Base-by-base conservation (phyloP, 1,140 invertebrate genomes). In the Penaeus japonicus region DNA sequence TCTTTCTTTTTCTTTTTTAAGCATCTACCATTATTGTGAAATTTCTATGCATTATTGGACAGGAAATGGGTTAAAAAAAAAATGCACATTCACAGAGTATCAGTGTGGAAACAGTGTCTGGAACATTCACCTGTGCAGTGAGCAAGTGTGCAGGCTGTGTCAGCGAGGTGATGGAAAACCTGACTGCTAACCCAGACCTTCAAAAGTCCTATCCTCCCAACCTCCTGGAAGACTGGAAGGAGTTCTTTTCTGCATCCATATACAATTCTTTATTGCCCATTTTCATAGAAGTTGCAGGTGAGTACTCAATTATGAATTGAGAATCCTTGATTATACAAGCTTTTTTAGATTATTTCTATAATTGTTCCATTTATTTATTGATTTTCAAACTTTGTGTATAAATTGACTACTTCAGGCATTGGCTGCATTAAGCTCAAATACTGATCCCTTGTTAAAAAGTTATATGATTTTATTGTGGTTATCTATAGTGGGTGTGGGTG, bases 171-270 rank as follows among this genome's bases (percentile, higher is more conserved):
- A 85, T 85, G 83, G 57, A 27, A 17, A 78, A 78, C 27, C 10
- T 30, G 53, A 55, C 5, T 20, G n/a, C 54, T 7, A 70, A 65
- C 10, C 85, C 53, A 17, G 22, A 20, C 20, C 27, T 39, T 27
- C 30, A 75, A 30, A 47, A 81, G 47, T 47, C 32, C 22, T 89
- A 62, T 81, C 84, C 77, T 22, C 75, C 79, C 35, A 80, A 88
- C 27, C 47, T 87, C 3, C 27, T 55, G 12, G 89, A 90, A 27
- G 93, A 93, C 78, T 93, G 92, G 93, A 90, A 91, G 18, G 92
- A 93, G 89, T 93, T 93, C 88, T 93, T 93, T 87, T 91, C 91
- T 90, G 91, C 92, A 75, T 91, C 91, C 22, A 89, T 92, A 0
- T 93, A 91, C 87, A 85, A 85, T 39, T 82, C 90, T 4, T 47